Evolutionary conservation across 1,140 invertebrate genomes (phyloP).

Genomic region (Drosophila guanche): DNA sequence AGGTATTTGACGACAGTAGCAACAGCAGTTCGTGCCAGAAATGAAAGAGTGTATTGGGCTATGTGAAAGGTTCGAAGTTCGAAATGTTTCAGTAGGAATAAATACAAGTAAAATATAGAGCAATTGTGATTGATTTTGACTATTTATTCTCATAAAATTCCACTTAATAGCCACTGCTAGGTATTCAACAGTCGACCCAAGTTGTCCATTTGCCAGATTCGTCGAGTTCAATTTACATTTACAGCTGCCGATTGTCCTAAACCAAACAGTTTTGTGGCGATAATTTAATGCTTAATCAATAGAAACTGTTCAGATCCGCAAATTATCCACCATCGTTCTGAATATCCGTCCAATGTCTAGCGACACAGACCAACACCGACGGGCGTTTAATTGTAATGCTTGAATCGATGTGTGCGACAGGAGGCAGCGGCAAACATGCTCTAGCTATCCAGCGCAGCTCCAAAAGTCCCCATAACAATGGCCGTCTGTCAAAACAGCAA

Average conservation of each 20-base stretch:
- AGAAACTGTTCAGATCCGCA: slow-evolving; percentile 77
- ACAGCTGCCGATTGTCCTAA: slow-evolving; percentile 41
- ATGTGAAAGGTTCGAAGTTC: neutral
- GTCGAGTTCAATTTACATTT: slow-evolving; percentile 59
- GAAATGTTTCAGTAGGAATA: neutral
- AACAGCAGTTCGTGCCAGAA: neutral
- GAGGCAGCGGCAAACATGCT: slow-evolving; percentile 27
- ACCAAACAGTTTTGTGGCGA: slow-evolving; percentile 37
- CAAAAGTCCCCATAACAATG: slow-evolving; percentile 65
- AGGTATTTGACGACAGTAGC: slow-evolving; percentile 52
- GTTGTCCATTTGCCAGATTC: slow-evolving; percentile 23
- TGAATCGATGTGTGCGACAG: slow-evolving; percentile 53
- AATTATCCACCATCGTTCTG: slow-evolving; percentile 67
- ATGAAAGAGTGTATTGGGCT: neutral
- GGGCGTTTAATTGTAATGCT: slow-evolving; percentile 76
- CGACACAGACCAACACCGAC: slow-evolving; percentile 1
- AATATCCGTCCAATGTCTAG: slow-evolving; percentile 20
- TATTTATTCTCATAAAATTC: neutral
- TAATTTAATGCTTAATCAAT: slow-evolving; percentile 81
- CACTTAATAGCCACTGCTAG: neutral
- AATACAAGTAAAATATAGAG: neutral
- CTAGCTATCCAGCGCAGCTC: slow-evolving; percentile 22
- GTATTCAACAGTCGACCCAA: slow-evolving; percentile 50
- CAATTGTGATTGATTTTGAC: too few relatives aligned
- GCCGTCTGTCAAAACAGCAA: slow-evolving; percentile 60